phyloP scores from a whole-genome alignment of 1,140 invertebrate genomes.

The Diabrotica undecimpunctata region DNA sequence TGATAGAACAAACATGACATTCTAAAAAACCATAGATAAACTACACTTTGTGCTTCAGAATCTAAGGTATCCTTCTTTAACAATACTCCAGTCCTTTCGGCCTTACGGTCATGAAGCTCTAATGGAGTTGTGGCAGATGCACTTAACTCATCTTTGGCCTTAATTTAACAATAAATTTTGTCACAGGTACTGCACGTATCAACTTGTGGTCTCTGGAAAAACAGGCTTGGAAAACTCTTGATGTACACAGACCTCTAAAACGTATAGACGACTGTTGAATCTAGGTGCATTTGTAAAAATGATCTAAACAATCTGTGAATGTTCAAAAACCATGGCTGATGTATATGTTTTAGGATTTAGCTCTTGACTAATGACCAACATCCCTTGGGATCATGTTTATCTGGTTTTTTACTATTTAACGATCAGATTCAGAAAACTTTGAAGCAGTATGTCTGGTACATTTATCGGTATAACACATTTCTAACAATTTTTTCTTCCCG shows the following conservation, averaged over 20 bases:
- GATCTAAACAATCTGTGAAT: slow-evolving; percentile 15
- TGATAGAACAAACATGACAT: too few species aligned
- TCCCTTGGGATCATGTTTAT: slow-evolving; percentile 17
- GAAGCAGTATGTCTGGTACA: not conserved
- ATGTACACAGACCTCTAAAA: slow-evolving; percentile 14
- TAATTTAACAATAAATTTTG: too few species aligned
- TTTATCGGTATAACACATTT: slow-evolving; percentile 8
- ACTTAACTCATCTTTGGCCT: too few species aligned
- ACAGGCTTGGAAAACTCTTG: not conserved
- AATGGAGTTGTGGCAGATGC: too few species aligned
- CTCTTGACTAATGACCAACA: slow-evolving; percentile 12
- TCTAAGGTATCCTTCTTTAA: too few species aligned
- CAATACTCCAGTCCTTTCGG: too few species aligned
- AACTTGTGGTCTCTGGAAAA: too few species aligned
- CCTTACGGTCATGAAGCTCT: too few species aligned
- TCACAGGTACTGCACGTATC: too few species aligned
- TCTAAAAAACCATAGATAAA: too few species aligned
- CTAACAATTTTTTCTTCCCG: slow-evolving; percentile 12
- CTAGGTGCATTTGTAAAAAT: slow-evolving; percentile 12
- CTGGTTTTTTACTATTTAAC: not conserved
- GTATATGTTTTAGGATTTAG: slow-evolving; percentile 22
- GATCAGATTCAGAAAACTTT: slow-evolving; percentile 10
- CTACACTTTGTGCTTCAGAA: too few species aligned
- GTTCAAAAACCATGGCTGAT: slow-evolving; percentile 23
- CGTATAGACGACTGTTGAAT: slow-evolving; percentile 11